Evolutionary conservation across 2,113 vertebrate species (phyloP).

Genomic region (Aegotheles bennettii): DNA sequence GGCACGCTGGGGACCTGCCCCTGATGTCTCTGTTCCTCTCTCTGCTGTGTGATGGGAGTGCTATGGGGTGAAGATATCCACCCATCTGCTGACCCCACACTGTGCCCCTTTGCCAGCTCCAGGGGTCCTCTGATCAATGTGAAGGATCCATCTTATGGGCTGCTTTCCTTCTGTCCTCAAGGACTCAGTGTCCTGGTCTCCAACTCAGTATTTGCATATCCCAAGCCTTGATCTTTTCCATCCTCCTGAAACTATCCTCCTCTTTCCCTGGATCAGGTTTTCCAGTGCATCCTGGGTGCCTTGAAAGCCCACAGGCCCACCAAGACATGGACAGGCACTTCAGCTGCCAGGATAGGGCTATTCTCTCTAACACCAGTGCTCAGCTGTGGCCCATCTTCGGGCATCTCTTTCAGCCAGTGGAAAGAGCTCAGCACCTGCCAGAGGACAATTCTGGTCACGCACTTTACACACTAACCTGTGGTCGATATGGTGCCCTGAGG

Average conservation of each 20-base stretch:
- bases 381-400: not conserved
- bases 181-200: fast-evolving
- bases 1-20: not conserved
- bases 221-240: not conserved
- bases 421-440: not conserved
- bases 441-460: not conserved
- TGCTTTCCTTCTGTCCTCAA: not conserved
- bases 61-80: not conserved
- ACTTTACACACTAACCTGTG: not conserved
- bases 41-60: not conserved
- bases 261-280: not conserved
- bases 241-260: not conserved
- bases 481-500: not conserved
- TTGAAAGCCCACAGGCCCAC: not conserved
- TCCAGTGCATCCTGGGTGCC: not conserved
- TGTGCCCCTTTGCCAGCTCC: not conserved
- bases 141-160: not conserved
- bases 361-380: not conserved
- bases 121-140: not conserved
- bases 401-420: not conserved
- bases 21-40: not conserved
- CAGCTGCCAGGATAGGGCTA: not conserved
- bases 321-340: not conserved
- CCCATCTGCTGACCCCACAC: not conserved
- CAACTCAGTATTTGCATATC: not conserved